phyloP scores from a whole-genome alignment of 2,113 vertebrate species.

The Hyaena hyaena region DNA sequence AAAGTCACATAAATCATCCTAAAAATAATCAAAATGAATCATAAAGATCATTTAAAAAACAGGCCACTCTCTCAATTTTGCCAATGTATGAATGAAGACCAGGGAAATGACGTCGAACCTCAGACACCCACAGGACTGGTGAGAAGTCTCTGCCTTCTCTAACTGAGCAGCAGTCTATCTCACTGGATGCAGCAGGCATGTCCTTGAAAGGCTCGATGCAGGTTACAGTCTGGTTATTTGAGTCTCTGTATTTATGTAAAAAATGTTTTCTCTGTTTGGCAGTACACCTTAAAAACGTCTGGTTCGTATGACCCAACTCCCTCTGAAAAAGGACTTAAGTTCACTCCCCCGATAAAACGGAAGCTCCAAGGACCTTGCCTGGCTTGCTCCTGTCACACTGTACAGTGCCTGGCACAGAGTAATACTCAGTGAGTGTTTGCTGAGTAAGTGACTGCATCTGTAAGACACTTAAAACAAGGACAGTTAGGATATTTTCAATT shows the following conservation, averaged over 20 bases:
- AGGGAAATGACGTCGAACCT: not conserved
- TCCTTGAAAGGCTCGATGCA: not conserved
- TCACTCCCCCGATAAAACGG: not conserved
- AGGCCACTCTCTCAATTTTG: not conserved
- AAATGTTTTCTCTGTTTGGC: not conserved
- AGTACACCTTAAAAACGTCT: not conserved
- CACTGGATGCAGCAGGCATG: not conserved
- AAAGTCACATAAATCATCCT: not conserved
- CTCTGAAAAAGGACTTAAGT: not conserved
- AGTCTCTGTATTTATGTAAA: not conserved
- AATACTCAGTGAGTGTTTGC: not conserved
- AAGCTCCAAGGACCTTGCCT: not conserved
- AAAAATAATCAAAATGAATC: not conserved
- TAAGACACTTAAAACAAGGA: constrained; percentile 27
- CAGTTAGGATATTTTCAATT: constrained; percentile 28
- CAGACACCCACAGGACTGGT: not conserved
- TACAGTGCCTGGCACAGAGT: not conserved
- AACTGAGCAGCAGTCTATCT: not conserved
- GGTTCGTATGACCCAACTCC: not conserved
- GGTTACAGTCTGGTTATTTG: not conserved
- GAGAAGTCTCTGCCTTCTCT: not conserved
- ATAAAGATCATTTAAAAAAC: not conserved
- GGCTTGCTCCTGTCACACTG: not conserved
- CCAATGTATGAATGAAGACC: not conserved
- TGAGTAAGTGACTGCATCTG: not conserved